Conservation (phyloP, 2,888 invertebrate species). For the Eulithis prunata region DNA sequence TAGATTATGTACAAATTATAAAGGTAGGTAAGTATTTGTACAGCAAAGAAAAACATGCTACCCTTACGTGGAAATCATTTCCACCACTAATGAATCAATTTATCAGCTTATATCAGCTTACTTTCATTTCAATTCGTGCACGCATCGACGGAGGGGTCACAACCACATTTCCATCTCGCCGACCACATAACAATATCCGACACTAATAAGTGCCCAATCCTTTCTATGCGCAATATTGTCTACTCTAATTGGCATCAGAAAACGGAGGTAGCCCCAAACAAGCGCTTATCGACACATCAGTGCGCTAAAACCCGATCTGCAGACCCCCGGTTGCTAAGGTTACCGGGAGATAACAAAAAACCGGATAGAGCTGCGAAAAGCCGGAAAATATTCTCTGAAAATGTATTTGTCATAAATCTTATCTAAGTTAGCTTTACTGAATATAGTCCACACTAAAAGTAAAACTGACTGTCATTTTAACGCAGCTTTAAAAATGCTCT, state of each 20-base stretch:
- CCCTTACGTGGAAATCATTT: background rate
- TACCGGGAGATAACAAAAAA: conserved; percentile 10
- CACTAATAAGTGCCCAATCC: conserved; percentile 79
- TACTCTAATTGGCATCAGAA: conserved; percentile 81
- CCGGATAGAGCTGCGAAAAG: conserved; percentile 7
- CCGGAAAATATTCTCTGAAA: background rate
- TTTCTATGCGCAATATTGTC: conserved; percentile 75
- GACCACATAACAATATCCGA: conserved; percentile 77
- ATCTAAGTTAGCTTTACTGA: too few relatives aligned
- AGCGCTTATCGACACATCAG: conserved; percentile 77
- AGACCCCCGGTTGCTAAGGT: conserved; percentile 31
- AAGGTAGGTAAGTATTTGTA: conserved; percentile 1
- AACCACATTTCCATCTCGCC: conserved; percentile 61
- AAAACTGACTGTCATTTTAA: too few relatives aligned
- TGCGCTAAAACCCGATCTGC: conserved; percentile 50
- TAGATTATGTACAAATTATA: background rate
- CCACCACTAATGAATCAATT: conserved; percentile 31
- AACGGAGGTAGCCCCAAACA: conserved; percentile 78
- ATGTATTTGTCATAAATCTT: too few relatives aligned
- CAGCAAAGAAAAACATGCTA: background rate
- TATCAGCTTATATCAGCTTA: conserved; percentile 38
- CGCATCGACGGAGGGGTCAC: conserved; percentile 43
- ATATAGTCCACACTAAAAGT: too few relatives aligned
- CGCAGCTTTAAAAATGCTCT: too few relatives aligned
- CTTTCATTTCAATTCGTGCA: conserved; percentile 34